Percentiles rank a stretch among this genome's conserved stretches.
phyloP scores from a whole-genome alignment of 2,113 vertebrate species.

The Falco punctatus region DNA sequence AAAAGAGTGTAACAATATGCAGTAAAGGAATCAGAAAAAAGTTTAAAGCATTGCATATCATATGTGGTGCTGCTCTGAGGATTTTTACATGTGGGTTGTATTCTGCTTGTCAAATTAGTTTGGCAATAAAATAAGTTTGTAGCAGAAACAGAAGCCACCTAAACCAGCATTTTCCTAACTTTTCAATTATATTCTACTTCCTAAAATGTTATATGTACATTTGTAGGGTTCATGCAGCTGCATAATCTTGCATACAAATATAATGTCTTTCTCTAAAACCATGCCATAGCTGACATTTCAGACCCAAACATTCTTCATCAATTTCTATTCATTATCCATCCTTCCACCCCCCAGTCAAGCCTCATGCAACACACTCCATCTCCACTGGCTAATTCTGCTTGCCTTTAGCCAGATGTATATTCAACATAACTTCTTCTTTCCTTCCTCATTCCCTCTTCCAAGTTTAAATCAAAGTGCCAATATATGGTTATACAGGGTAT shows the following conservation, averaged over 20 bases:
- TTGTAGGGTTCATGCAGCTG: neutral
- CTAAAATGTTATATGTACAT: neutral
- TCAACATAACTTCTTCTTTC: neutral
- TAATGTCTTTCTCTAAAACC: neutral
- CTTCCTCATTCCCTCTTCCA: neutral
- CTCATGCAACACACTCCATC: neutral
- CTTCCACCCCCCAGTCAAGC: neutral
- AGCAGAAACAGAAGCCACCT: neutral
- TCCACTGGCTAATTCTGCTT: neutral
- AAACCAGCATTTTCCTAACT: neutral
- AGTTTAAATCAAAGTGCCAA: neutral
- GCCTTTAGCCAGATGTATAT: neutral
- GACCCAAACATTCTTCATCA: neutral
- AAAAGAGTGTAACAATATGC: neutral
- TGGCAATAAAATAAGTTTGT: neutral
- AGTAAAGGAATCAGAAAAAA: neutral
- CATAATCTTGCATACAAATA: neutral
- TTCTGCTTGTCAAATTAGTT: neutral
- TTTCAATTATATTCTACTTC: neutral
- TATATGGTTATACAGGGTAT: neutral
- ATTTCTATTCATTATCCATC: neutral
- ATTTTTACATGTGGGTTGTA: neutral
- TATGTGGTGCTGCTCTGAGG: neutral
- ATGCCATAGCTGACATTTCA: neutral
- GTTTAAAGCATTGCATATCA: neutral